A percentile compares a stretch with the other conserved stretches of the same genome.
These are phyloP conservation scores for Benitochromis conjunctus DNA, from an alignment of 2,113 vertebrate species.

Conservation along the genomic window DNA sequence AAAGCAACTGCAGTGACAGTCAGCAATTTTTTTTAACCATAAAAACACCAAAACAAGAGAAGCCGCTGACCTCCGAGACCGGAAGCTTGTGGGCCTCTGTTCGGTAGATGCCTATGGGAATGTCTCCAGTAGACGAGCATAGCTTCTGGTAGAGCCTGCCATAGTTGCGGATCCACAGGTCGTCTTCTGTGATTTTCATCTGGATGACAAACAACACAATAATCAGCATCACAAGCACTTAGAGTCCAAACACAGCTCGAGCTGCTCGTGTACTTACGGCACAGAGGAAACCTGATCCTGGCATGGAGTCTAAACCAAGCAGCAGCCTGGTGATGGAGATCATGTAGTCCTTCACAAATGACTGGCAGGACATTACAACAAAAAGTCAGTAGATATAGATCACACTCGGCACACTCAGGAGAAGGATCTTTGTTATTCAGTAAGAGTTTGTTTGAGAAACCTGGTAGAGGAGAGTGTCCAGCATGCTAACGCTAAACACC, in stretches of 20 bases:
- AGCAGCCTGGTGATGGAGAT: constrained; percentile 81
- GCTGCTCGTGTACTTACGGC: constrained; percentile 67
- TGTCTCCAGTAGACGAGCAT: constrained; percentile 79
- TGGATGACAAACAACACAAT: constrained; percentile 26
- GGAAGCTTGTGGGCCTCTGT: constrained; percentile 78
- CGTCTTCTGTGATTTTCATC: constrained; percentile 81
- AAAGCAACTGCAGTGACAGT: neutral
- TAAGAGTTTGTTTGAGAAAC: constrained; percentile 41
- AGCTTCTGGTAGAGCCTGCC: constrained; percentile 81
- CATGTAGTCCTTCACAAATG: constrained; percentile 86
- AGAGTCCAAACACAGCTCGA: neutral
- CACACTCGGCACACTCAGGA: neutral
- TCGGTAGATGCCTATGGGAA: constrained; percentile 82
- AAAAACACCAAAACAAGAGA: neutral
- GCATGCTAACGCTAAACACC: constrained; percentile 84
- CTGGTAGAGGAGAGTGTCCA: constrained; percentile 84
- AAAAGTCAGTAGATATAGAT: neutral
- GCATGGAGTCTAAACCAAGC: constrained; percentile 81
- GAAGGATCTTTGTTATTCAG: neutral
- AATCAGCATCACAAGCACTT: neutral
- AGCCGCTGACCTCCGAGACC: constrained; percentile 72
- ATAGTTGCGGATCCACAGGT: constrained; percentile 80
- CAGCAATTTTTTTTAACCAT: neutral
- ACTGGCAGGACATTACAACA: constrained; percentile 53
- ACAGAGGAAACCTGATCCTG: constrained; percentile 80